These are phyloP conservation scores for Aphelinus atriplicis DNA, from an alignment of 1,140 invertebrate genomes.

Conservation along the genomic window DNA sequence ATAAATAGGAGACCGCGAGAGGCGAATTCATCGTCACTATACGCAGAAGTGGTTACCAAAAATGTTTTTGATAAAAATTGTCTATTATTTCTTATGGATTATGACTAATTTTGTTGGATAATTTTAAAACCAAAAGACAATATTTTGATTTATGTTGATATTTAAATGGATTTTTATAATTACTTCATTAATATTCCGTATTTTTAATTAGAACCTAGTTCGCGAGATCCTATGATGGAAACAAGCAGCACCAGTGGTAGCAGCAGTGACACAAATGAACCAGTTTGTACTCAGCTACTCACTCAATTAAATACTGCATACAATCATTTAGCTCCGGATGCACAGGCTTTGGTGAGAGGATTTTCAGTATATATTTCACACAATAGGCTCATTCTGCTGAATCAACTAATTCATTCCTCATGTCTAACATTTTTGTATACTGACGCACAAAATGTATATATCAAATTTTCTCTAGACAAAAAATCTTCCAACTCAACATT, in stretches of 20 bases:
- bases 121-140: not conserved
- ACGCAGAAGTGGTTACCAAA: too few relatives aligned
- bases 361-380: constrained; percentile 11
- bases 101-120: too few relatives aligned
- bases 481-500: too few relatives aligned
- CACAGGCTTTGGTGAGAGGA: constrained; percentile 61
- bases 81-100: too few relatives aligned
- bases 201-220: constrained; percentile 57
- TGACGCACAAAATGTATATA: constrained; percentile 2
- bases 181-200: too few relatives aligned
- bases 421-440: constrained; percentile 10
- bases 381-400: not conserved
- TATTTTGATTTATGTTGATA: not conserved
- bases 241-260: constrained; percentile 62
- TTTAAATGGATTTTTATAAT: too few relatives aligned
- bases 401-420: constrained; percentile 12
- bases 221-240: constrained; percentile 64
- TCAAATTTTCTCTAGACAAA: too few relatives aligned
- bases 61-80: too few relatives aligned
- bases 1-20: too few relatives aligned
- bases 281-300: constrained; percentile 63
- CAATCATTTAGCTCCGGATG: constrained; percentile 64
- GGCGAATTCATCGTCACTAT: too few relatives aligned
- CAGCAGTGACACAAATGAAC: constrained; percentile 61
- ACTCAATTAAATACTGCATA: constrained; percentile 64